A percentile compares a stretch with the other conserved stretches of the same genome.
Conservation (phyloP, 2,113 vertebrate species). For the Chascanopsetta lugubris region DNA sequence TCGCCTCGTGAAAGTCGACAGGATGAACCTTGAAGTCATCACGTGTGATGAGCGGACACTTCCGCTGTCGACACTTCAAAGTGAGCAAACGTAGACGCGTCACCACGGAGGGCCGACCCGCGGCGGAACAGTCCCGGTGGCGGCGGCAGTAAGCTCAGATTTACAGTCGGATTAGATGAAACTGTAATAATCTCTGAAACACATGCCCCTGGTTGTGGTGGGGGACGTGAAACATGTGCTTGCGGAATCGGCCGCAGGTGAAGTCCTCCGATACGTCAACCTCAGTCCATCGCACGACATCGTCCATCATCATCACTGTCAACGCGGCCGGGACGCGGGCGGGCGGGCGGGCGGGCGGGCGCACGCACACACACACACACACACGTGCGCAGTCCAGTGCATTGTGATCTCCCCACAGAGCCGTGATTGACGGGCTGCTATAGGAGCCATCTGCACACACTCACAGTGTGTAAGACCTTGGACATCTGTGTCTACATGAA, state of each 20-base stretch:
- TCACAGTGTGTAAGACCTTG: constrained; percentile 64
- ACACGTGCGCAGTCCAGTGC: constrained; percentile 33
- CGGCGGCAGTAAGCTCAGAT: constrained; percentile 1
- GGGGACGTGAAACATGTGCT: constrained; percentile 25
- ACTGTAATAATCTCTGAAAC: constrained; percentile 9
- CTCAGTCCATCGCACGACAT: constrained; percentile 20
- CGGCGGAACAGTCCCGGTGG: too few species aligned
- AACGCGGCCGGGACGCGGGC: constrained; percentile 16
- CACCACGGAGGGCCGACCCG: too few species aligned
- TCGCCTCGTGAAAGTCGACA: too few species aligned
- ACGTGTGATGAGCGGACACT: neutral
- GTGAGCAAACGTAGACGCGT: neutral
- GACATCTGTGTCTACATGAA: constrained; percentile 76
- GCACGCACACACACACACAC: constrained; percentile 15
- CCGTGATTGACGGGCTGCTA: constrained; percentile 72
- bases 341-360: constrained; percentile 7
- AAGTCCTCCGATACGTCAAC: constrained; percentile 20
- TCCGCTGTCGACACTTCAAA: neutral
- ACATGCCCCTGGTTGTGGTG: constrained; percentile 18
- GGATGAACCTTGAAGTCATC: neutral
- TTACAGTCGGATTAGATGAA: neutral
- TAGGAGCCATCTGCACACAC: constrained; percentile 74
- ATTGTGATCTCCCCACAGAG: constrained; percentile 47
- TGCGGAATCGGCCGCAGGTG: constrained; percentile 23
- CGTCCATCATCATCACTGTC: constrained; percentile 65